Conservation (phyloP, 2,113 vertebrate genomes). For the Triplophysa siluroides region DNA sequence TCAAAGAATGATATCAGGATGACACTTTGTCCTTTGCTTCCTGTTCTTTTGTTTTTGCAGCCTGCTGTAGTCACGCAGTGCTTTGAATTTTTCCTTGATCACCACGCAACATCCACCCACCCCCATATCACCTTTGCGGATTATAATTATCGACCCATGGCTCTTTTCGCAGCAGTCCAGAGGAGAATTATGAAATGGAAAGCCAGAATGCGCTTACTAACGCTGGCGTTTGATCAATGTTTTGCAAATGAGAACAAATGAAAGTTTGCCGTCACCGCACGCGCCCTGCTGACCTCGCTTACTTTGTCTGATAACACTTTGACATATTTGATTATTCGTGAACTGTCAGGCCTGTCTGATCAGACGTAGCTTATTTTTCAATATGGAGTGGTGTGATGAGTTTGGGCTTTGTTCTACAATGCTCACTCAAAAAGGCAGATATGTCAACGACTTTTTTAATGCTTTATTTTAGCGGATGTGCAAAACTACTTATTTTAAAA, state of each 20-base stretch:
- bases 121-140: slow-evolving; percentile 36
- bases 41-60: slow-evolving; percentile 51
- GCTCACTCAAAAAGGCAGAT: too few species aligned
- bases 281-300: slow-evolving; percentile 49
- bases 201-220: slow-evolving; percentile 49
- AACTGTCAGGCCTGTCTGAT: slow-evolving; percentile 1
- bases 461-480: too few species aligned
- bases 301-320: slow-evolving; percentile 29
- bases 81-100: slow-evolving; percentile 37
- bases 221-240: slow-evolving; percentile 62
- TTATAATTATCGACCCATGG: slow-evolving; percentile 56
- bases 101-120: background rate
- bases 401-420: too few species aligned
- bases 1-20: slow-evolving; percentile 17
- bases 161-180: slow-evolving; percentile 50
- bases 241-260: slow-evolving; percentile 61
- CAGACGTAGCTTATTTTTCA: too few species aligned
- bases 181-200: slow-evolving; percentile 67
- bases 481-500: too few species aligned
- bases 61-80: slow-evolving; percentile 43
- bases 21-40: slow-evolving; percentile 56
- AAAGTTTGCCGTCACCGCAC: slow-evolving; percentile 51
- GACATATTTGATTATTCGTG: slow-evolving; percentile 45
- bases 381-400: too few species aligned
- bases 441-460: too few species aligned